Evolutionary conservation across 2,113 vertebrate species (phyloP).

Genomic region (Acrocephalus kingi): DNA sequence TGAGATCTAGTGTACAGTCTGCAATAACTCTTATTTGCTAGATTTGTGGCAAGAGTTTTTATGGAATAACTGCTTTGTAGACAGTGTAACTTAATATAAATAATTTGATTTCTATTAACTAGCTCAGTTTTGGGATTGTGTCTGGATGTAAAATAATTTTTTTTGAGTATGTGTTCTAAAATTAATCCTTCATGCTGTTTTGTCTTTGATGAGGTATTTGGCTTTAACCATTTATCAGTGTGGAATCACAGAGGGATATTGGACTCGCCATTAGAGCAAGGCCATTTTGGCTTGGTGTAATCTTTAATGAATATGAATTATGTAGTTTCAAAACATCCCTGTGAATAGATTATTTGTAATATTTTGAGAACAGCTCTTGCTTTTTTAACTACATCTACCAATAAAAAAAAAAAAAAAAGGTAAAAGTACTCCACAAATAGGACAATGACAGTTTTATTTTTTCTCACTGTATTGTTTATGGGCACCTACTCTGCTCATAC

Average conservation of each 20-base stretch:
- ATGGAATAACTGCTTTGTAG: not conserved
- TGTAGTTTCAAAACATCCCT: not conserved
- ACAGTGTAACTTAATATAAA: not conserved
- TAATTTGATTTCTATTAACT: not conserved
- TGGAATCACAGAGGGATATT: not conserved
- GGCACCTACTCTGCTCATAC: not conserved
- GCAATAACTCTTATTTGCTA: not conserved
- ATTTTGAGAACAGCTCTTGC: not conserved
- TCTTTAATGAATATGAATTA: not conserved
- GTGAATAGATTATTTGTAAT: not conserved
- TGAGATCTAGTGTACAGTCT: not conserved
- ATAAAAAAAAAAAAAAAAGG: not conserved
- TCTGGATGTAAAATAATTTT: slow-evolving; percentile 3
- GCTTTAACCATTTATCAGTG: not conserved
- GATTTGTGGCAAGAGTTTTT: not conserved
- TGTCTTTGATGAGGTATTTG: not conserved
- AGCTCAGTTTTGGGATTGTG: not conserved
- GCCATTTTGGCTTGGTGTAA: not conserved
- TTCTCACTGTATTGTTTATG: not conserved
- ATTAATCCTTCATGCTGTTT: not conserved
- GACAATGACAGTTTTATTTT: not conserved
- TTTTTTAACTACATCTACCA: not conserved
- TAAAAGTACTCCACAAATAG: not conserved
- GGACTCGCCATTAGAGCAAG: not conserved
- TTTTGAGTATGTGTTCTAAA: not conserved